Base-by-base conservation (phyloP, 2,888 invertebrate species). In the Melipona bicolor region DNA sequence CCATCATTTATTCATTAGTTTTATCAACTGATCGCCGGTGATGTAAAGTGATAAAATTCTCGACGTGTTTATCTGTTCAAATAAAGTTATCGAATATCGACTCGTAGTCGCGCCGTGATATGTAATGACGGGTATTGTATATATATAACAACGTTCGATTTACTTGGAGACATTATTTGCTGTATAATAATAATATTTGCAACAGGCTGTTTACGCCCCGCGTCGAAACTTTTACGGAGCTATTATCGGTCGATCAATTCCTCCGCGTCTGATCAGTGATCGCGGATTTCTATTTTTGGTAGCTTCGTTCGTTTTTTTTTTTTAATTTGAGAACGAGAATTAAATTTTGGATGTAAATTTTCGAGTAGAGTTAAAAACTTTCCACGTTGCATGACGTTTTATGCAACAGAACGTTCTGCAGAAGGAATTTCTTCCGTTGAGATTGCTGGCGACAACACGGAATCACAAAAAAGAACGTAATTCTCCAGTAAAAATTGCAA, bases 1-100 rank as follows among this genome's bases (percentile, higher is more conserved):
- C 32, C 9, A 62, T 50, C 68, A 56, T 73, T 80, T 69, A 56
- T 62, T 64, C 32, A 9, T 15, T 50, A n/a, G 17, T 69, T 69
- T 67, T 43, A 52, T 32, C 62, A 54, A 73, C 27, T 27, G 27
- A 27, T 9, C 24, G 4, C 0, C 24, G 50, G 56, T 49, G 11
- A 27, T 69, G 21, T 21, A 13, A 43, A 27, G 15, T 9, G 27
- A 49, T 61, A 9, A 49, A 69, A 72, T 72, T 32, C 17, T n/a
- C 27, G 32, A 5, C 1, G 24, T 19, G 69, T 17, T 69, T 19
- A 49, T 69, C 56, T 50, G 21, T 36, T n/a, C 17, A 49, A 27
- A 32, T n/a, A 17, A 21, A 49, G 21, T 56, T 56, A 27, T 21
- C n/a, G 56, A 49, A 59, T 27, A 59, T 36, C 36, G 69, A 3